Conservation (phyloP, 2,888 invertebrate genomes). For the Octonoba sinensis region DNA sequence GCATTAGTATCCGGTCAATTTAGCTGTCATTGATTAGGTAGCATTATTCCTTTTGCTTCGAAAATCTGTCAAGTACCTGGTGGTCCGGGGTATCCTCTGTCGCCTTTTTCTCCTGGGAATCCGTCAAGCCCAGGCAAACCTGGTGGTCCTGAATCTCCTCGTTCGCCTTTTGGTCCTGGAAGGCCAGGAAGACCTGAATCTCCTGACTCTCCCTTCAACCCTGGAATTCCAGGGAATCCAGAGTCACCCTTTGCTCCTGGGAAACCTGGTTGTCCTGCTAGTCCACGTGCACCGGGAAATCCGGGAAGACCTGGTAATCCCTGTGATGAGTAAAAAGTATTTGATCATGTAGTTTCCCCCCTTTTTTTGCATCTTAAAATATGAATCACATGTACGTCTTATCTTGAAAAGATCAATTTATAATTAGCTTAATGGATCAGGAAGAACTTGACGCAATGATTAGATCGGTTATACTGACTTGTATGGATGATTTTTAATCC, state of each 20-base stretch:
- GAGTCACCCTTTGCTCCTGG: constrained; percentile 86
- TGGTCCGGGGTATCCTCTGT: constrained; percentile 81
- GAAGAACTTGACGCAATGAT: too few relatives aligned
- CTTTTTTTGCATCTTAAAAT: too few relatives aligned
- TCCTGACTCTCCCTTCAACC: constrained; percentile 76
- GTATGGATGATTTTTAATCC: too few relatives aligned
- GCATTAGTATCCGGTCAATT: too few relatives aligned
- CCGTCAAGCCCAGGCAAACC: constrained; percentile 68
- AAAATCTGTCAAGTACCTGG: constrained; percentile 67
- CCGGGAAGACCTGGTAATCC: constrained; percentile 53
- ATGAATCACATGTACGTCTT: too few relatives aligned
- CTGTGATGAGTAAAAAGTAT: constrained; percentile 10
- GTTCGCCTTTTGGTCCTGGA: constrained; percentile 74
- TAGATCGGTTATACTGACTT: too few relatives aligned
- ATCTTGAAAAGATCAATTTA: too few relatives aligned
- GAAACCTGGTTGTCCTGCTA: constrained; percentile 77
- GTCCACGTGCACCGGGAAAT: constrained; percentile 64
- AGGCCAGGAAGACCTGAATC: constrained; percentile 69
- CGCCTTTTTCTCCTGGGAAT: constrained; percentile 68
- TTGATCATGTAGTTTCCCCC: too few relatives aligned
- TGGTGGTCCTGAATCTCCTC: constrained; percentile 80
- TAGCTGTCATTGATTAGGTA: too few relatives aligned
- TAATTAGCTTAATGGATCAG: too few relatives aligned
- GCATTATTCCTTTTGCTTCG: neutral
- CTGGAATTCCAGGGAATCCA: constrained; percentile 82